A percentile compares a stretch with the other conserved stretches of the same genome.
These are phyloP conservation scores for Protonemura montana DNA, from an alignment of 2,888 invertebrate genomes.

Conservation along the genomic window DNA sequence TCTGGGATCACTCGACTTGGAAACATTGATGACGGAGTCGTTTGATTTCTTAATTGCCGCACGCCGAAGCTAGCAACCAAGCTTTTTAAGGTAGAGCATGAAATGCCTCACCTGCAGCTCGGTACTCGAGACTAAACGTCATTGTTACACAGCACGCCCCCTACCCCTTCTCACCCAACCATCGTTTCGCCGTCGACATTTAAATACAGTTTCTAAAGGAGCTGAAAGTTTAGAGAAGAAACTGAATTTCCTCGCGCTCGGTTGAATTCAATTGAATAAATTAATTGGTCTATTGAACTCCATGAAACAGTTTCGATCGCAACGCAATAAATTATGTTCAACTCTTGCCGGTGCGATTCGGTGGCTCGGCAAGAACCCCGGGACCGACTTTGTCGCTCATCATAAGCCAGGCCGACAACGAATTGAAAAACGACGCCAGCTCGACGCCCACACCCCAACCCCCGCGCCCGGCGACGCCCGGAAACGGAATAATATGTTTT, in stretches of 20 bases:
- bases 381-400: not conserved
- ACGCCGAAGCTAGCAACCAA: too few species aligned
- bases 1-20: too few species aligned
- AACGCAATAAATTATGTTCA: not conserved
- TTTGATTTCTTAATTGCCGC: too few species aligned
- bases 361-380: not conserved
- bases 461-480: not conserved
- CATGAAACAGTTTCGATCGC: not conserved
- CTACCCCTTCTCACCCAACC: too few species aligned
- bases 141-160: not conserved
- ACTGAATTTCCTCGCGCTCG: conserved; percentile 7
- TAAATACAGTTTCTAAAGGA: not conserved
- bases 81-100: too few species aligned
- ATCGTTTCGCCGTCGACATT: not conserved
- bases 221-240: not conserved
- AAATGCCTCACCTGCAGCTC: not conserved
- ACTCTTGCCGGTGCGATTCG: not conserved
- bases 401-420: not conserved
- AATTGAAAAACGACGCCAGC: not conserved
- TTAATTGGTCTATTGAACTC: conserved; percentile 29
- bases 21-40: too few species aligned
- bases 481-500: conserved; percentile 36
- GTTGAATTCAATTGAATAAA: conserved; percentile 32
- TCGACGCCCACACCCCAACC: not conserved
- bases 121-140: not conserved